Conservation (phyloP, 1,140 invertebrate genomes). For the Listronotus bonariensis region DNA sequence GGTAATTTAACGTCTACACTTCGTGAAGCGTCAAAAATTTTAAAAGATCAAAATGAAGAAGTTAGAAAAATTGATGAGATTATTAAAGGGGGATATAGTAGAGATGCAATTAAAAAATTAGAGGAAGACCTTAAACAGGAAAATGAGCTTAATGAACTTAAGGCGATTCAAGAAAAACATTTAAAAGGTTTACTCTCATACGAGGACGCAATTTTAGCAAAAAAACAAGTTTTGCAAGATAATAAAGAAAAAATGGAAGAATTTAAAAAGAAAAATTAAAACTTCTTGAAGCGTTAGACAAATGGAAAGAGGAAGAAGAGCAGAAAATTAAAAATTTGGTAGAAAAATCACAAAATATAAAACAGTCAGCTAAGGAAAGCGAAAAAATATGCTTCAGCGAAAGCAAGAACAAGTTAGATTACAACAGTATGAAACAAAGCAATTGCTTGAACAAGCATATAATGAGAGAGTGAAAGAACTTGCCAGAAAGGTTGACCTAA, state of each 20-base stretch:
- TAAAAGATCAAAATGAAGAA: constrained; percentile 59
- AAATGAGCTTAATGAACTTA: constrained; percentile 57
- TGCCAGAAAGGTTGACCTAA: constrained; percentile 57
- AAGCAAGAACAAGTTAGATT: constrained; percentile 57
- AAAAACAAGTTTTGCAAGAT: constrained; percentile 55
- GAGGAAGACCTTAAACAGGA: constrained; percentile 56
- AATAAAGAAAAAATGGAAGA: constrained; percentile 60
- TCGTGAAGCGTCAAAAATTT: constrained; percentile 57
- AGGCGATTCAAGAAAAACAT: constrained; percentile 62
- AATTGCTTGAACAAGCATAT: constrained; percentile 52
- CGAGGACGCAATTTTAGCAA: constrained; percentile 62
- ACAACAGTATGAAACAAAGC: constrained; percentile 57
- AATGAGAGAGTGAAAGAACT: constrained; percentile 59
- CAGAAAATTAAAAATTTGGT: constrained; percentile 57
- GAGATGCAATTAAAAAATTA: constrained; percentile 53
- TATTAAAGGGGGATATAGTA: constrained; percentile 55
- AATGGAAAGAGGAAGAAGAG: constrained; percentile 57
- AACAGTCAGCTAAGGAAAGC: constrained; percentile 57
- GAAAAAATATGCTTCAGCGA: constrained; percentile 54
- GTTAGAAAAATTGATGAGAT: constrained; percentile 59
- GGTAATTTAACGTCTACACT: constrained; percentile 58
- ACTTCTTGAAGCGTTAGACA: constrained; percentile 58
- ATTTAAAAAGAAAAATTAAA: constrained; percentile 58
- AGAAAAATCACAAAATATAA: constrained; percentile 57
- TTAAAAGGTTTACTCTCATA: constrained; percentile 60